Conservation (phyloP, 2,113 vertebrate species). For the Rhinopomastus cyanomelas region DNA sequence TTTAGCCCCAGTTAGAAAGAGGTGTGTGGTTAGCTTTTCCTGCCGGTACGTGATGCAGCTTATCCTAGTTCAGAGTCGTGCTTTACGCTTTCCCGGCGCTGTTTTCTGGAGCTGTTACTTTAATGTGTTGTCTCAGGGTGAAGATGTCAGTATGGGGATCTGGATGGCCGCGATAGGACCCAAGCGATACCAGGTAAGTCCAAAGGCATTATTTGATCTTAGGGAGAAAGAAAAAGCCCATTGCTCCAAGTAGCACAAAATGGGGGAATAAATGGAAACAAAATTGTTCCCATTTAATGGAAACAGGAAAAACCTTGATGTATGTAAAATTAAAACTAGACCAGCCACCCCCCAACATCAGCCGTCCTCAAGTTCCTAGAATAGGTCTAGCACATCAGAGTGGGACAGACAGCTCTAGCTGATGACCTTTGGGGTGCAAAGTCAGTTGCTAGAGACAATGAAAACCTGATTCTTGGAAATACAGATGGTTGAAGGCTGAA, state of each 20-base stretch:
- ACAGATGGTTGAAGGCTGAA: background rate
- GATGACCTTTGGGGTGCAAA: background rate
- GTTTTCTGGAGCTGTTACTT: background rate
- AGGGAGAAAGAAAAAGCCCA: background rate
- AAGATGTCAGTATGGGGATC: conserved; percentile 99
- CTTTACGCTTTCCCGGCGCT: background rate
- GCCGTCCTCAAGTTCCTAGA: background rate
- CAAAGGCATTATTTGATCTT: background rate
- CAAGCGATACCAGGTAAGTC: conserved; percentile 82
- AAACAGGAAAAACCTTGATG: background rate
- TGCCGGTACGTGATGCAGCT: background rate
- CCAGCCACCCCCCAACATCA: background rate
- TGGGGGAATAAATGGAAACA: background rate
- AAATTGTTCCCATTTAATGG: background rate
- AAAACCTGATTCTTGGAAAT: background rate
- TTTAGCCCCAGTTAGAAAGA: background rate
- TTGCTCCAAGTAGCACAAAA: background rate
- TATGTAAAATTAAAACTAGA: background rate
- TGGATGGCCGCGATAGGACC: conserved; percentile 98
- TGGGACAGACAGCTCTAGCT: background rate
- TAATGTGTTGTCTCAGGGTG: conserved; percentile 78
- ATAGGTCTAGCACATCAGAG: background rate
- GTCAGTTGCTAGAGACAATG: background rate
- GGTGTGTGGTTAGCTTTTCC: background rate
- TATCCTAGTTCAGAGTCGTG: background rate